These are phyloP conservation scores for Bombus affinis DNA, from an alignment of 1,140 invertebrate genomes.

Conservation along the genomic window DNA sequence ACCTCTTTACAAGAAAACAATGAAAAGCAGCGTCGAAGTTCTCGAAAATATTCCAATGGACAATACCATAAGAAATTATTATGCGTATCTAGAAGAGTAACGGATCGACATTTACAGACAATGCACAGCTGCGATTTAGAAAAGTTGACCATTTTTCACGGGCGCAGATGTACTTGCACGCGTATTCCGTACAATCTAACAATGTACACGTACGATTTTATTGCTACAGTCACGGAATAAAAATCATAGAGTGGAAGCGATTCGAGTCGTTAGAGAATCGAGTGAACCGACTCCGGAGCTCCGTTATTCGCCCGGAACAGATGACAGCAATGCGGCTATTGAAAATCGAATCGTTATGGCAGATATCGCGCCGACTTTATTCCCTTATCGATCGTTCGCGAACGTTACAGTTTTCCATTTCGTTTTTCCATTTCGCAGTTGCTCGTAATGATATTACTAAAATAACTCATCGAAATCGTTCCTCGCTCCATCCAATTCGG, in stretches of 20 bases:
- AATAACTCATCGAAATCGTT: constrained; percentile 18
- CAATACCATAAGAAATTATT: too few relatives aligned
- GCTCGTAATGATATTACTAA: constrained; percentile 16
- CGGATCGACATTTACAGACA: not conserved
- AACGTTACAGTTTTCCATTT: constrained; percentile 17
- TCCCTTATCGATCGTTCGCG: not conserved
- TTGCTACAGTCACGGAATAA: constrained; percentile 7
- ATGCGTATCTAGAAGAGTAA: not conserved
- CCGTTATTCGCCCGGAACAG: constrained; percentile 26
- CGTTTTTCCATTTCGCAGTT: constrained; percentile 4
- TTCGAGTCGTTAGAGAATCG: constrained; percentile 33
- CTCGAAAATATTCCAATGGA: not conserved
- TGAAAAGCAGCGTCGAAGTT: not conserved
- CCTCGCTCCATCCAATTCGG: not conserved
- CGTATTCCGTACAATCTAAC: not conserved
- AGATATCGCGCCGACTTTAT: constrained; percentile 7
- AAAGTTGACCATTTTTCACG: not conserved
- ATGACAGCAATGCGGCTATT: constrained; percentile 42
- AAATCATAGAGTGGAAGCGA: constrained; percentile 40
- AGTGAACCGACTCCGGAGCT: constrained; percentile 21
- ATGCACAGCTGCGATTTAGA: not conserved
- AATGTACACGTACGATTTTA: not conserved
- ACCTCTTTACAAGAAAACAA: not conserved
- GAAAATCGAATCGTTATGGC: constrained; percentile 39
- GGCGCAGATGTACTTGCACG: not conserved